Base-by-base conservation (phyloP, 2,113 vertebrate genomes). In the Xiphias gladius region DNA sequence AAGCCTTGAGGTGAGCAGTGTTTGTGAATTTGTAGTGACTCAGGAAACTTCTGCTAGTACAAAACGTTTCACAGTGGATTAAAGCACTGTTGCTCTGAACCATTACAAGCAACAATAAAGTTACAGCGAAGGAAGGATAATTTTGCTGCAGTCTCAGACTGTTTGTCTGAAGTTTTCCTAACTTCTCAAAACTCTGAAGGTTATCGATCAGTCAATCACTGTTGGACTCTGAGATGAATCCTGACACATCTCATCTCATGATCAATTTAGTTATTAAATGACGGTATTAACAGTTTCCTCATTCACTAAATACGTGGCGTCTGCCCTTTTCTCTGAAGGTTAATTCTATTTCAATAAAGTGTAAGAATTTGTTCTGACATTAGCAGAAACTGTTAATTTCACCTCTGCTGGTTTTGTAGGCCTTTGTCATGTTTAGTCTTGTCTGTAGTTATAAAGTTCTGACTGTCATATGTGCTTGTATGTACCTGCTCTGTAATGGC, bases 1-100 rank as follows among this genome's bases (percentile, higher is more conserved):
- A 43, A 96, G 96, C 50, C 91, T 99, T 1, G 96, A 99, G 96
- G 98, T 99, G 73, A 83, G 68, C 26, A 35, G 0, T 39, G 41
- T 28, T 20, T n/a, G 24, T 19, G 64, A 46, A 46, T 57, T 14
- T 57, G 22, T 22, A 46, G 30, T 61, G 54, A 48, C n/a, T 64
- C 14, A 24, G 14, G 52, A 50, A 54, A 46, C 52, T 12, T 12
- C 7, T 50, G 17, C 5, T 16, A 2, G 48, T 20, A 50, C 17
- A 2, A 50, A 48, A 7, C 19, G 2, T 50, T 50, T 20, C 46
- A 20, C 19, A 17, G n/a, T 35, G 10, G 24, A 20, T 62, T 61
- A 35, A 65, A 48, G 37, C 7, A 35, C 46, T 61, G n/a, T 46
- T 70, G 12, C 22, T 12, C 32, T 54, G 66, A 78, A 16, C 28